These are phyloP conservation scores for Sorex fumeus DNA, from an alignment of 2,113 vertebrate species.

Conservation along the genomic window DNA sequence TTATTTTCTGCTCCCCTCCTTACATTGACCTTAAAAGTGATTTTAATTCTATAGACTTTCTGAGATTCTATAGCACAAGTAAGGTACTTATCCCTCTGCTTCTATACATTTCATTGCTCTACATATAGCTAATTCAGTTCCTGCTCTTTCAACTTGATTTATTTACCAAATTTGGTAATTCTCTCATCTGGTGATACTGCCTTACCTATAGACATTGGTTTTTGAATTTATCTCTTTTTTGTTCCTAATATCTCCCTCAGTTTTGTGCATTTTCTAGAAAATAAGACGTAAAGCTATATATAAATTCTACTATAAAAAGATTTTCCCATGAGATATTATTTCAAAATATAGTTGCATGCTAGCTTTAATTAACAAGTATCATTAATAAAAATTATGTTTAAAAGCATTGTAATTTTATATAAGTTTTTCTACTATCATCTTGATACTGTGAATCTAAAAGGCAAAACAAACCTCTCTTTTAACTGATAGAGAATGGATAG, in stretches of 20 bases:
- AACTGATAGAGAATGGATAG: constrained; percentile 14
- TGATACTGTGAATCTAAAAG: neutral
- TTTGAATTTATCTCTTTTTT: neutral
- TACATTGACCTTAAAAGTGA: neutral
- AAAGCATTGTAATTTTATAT: neutral
- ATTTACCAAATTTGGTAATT: neutral
- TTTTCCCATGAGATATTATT: constrained; percentile 43
- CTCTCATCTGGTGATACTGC: neutral
- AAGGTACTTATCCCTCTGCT: neutral
- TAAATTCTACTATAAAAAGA: neutral
- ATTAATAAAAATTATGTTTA: constrained; percentile 45
- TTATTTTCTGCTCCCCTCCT: neutral
- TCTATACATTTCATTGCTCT: neutral
- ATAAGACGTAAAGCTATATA: neutral
- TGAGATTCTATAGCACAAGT: neutral
- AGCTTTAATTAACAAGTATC: neutral
- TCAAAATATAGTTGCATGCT: constrained; percentile 33
- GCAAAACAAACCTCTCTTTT: constrained; percentile 23
- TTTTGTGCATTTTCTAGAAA: constrained; percentile 6
- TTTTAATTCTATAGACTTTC: neutral
- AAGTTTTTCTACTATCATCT: constrained; percentile 1
- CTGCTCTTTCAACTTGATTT: neutral
- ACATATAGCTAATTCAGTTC: neutral
- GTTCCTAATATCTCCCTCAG: neutral
- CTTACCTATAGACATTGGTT: neutral